Conservation (phyloP, 2,888 invertebrate species). For the Dendrolimus houi region DNA sequence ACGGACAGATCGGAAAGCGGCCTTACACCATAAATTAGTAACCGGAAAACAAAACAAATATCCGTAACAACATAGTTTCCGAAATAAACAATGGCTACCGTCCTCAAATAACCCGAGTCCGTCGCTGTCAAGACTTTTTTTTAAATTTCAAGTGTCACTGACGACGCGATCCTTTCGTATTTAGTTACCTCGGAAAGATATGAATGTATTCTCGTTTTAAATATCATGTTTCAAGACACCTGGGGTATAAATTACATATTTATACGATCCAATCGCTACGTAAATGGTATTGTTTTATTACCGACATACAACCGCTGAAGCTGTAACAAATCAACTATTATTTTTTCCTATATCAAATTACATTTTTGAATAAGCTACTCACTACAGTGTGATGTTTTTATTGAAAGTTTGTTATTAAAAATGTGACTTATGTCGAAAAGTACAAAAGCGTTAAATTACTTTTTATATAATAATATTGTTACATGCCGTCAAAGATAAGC, state of each 20-base stretch:
- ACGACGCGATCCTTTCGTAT: background rate
- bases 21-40: too few relatives aligned
- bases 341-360: too few relatives aligned
- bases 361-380: too few relatives aligned
- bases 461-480: too few relatives aligned
- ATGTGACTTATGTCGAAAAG: too few relatives aligned
- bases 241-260: background rate
- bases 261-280: background rate
- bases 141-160: background rate
- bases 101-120: background rate
- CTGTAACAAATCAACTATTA: background rate
- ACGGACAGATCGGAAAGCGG: too few relatives aligned
- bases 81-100: background rate
- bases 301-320: background rate
- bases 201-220: background rate
- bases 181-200: background rate
- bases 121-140: background rate
- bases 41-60: background rate
- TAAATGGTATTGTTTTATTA: background rate
- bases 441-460: too few relatives aligned
- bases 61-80: background rate
- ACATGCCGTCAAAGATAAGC: too few relatives aligned
- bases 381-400: too few relatives aligned
- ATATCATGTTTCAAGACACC: background rate
- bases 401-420: too few relatives aligned